phyloP scores from a whole-genome alignment of 2,888 invertebrate species.

The Proisotoma minuta region DNA sequence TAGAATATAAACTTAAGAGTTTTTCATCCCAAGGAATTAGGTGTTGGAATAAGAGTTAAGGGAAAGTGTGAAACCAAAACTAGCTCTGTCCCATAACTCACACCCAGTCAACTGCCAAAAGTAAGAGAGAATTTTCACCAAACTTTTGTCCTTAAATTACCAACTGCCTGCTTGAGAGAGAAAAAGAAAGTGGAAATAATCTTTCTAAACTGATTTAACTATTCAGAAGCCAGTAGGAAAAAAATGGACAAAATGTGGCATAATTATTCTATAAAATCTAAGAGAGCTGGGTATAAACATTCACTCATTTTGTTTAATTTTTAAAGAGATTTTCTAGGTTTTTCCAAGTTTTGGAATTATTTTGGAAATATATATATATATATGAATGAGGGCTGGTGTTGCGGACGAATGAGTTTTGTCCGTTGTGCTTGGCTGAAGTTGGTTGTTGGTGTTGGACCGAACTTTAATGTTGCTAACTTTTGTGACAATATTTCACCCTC shows the following conservation, averaged over 20 bases:
- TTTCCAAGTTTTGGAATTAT: no score
- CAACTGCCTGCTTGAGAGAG: background rate
- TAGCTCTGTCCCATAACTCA: conserved; percentile 15
- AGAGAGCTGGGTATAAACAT: no score
- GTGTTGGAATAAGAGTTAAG: conserved; percentile 10
- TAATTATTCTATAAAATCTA: no score
- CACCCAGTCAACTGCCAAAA: conserved; percentile 6
- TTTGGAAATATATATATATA: background rate
- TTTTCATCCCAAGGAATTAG: conserved; percentile 13
- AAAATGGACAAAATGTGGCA: no score
- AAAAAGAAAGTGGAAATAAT: no score
- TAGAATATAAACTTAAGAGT: background rate
- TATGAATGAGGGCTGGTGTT: no score
- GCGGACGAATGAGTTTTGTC: background rate
- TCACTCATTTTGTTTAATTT: no score
- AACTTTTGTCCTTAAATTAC: background rate
- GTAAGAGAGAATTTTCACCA: background rate
- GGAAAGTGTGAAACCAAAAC: conserved; percentile 15
- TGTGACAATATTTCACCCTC: conserved; percentile 28
- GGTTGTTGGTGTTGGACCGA: conserved; percentile 7
- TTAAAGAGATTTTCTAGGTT: no score
- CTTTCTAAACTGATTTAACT: no score
- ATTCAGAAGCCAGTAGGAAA: no score
- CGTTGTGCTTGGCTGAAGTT: background rate
- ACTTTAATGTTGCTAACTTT: conserved; percentile 28